These are phyloP conservation scores for Poicephalus gulielmi DNA, from an alignment of 2,113 vertebrate genomes.

Conservation along the genomic window DNA sequence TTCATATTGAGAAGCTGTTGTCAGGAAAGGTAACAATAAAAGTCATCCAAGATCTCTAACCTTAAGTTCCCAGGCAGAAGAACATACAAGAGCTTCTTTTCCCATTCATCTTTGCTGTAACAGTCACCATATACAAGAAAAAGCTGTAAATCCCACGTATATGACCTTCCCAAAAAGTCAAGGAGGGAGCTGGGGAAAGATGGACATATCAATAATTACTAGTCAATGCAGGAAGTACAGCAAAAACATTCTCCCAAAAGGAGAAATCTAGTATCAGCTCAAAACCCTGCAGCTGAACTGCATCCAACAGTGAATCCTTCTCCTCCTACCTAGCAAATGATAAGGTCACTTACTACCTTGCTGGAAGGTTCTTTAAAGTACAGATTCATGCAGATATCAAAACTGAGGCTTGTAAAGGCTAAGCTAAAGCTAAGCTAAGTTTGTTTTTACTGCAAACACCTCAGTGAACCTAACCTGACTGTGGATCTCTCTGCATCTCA, in stretches of 20 bases:
- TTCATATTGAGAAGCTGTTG: slow-evolving; percentile 16
- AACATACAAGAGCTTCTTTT: background rate
- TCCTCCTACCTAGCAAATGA: background rate
- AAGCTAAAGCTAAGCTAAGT: background rate
- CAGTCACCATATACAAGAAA: background rate
- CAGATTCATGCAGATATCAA: background rate
- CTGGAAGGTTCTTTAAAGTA: background rate
- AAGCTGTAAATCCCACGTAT: background rate
- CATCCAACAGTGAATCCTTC: background rate
- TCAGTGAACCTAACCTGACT: background rate
- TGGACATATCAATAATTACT: background rate
- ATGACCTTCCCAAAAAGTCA: slow-evolving; percentile 29
- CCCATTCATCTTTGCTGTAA: slow-evolving; percentile 20
- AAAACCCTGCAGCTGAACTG: background rate
- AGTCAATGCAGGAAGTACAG: background rate
- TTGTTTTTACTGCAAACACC: background rate
- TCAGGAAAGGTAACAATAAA: slow-evolving; percentile 36
- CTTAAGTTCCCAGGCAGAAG: background rate
- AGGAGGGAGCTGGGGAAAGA: background rate
- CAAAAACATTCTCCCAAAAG: background rate
- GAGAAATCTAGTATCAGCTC: background rate
- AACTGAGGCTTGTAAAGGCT: background rate
- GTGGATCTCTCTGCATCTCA: background rate
- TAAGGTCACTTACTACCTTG: background rate
- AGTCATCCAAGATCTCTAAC: slow-evolving; percentile 10